Evolutionary conservation across 1,140 invertebrate genomes (phyloP), one percentile per base, ranked within the genome.

Genomic region (Andrena cerasifolii): DNA sequence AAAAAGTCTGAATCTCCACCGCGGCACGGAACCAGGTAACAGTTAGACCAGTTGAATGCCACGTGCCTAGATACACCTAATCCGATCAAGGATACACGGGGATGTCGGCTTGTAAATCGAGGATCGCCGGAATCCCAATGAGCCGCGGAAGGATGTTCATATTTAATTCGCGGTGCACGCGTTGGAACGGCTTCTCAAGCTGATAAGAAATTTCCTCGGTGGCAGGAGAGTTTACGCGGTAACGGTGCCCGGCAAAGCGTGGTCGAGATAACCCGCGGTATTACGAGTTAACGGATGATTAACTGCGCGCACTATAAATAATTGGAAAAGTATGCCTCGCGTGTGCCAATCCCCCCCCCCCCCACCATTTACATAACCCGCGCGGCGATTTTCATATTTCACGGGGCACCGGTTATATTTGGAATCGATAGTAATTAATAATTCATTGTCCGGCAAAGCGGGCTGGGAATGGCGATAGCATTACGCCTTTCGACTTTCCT

Each of bases 211-310:
- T 58, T 58, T 10, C 3, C 40, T 6, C 24, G 18, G 28, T 47
- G 53, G n/a, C 40, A 36, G 14, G 26, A 40, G 49, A 54, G 40
- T 76, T 45, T 76, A 36, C 21, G 51, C 40, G 40, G 18, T 58
- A 75, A 59, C 63, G 63, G 40, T 67, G 54, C 54, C 45, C 24
- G 3, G 14, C 26, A 12, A 5, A 54, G 31, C 26, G 33, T 33
- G 18, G 10, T 65, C 71, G 47, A 54, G 33, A 74, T 66, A 66
- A 66, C 12, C n/a, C 14, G 7, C 43, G 31, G 36, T 66, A 65
- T 74, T 43, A 43, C 26, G n/a, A 26, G 7, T 66, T 66, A 21
- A 21, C 12, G 70, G 7, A 28, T 63, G 47, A 73, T 73, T 53
- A 71, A 71, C 7, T 61, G 31, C 31, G 47, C 71, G 21, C 28